A percentile compares a stretch with the other conserved stretches of the same genome.
These are phyloP conservation scores for Congeria kusceri DNA, from an alignment of 2,888 invertebrate species.

Conservation along the genomic window DNA sequence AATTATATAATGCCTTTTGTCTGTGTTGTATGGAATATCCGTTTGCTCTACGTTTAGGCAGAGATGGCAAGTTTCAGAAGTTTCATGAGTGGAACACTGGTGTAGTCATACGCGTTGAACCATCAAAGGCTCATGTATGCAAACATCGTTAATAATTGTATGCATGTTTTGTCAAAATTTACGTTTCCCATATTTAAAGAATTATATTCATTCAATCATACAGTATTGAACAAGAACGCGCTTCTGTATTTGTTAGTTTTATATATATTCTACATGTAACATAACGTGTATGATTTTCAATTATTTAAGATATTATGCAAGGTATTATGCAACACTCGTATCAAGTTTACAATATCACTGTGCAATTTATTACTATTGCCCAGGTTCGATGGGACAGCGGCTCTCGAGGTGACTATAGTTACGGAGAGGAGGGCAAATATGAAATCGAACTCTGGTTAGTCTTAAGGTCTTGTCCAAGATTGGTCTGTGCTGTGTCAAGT, in stretches of 20 bases:
- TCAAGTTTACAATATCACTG: too few species aligned
- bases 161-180: too few species aligned
- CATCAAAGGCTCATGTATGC: conserved; percentile 1
- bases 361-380: too few species aligned
- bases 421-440: neutral
- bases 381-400: conserved; percentile 31
- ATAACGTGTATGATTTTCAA: too few species aligned
- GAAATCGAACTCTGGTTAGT: neutral
- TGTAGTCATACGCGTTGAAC: neutral
- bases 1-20: neutral
- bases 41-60: neutral
- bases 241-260: too few species aligned
- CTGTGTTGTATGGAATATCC: neutral
- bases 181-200: too few species aligned
- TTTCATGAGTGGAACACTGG: neutral
- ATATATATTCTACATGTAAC: too few species aligned
- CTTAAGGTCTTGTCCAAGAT: neutral
- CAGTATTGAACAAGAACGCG: too few species aligned
- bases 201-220: too few species aligned
- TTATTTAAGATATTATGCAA: too few species aligned
- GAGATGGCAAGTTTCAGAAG: neutral
- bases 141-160: neutral
- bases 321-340: too few species aligned
- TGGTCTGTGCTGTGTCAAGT: too few species aligned
- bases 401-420: conserved; percentile 18